Conservation (phyloP, 2,797 vertebrate genomes). For the Diceros bicornis region DNA sequence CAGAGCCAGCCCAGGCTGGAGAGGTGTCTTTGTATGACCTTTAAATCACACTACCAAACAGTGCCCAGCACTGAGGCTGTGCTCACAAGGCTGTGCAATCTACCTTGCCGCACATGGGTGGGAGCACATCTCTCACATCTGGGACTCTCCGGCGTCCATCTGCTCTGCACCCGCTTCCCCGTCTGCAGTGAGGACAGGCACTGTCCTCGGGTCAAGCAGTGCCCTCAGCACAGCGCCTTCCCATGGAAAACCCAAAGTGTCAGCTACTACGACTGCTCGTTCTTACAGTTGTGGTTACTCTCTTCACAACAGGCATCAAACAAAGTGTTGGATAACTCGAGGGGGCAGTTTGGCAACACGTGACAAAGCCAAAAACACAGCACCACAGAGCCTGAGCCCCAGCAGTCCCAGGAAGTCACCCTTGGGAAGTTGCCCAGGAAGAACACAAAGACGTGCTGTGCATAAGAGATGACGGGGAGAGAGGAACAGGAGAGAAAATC, state of each 20-base stretch:
- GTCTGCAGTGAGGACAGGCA: too few relatives aligned
- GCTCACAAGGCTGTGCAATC: background rate
- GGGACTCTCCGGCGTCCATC: rapidly evolving
- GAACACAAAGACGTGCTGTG: background rate
- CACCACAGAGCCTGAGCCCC: too few relatives aligned
- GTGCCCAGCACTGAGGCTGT: background rate
- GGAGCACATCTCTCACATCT: background rate
- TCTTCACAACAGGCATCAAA: background rate
- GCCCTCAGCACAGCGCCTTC: background rate
- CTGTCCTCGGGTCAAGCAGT: too few relatives aligned
- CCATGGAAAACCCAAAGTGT: background rate
- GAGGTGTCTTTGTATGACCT: background rate
- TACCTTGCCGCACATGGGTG: rapidly evolving
- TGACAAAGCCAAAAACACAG: background rate
- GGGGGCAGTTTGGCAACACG: background rate
- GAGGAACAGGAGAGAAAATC: background rate
- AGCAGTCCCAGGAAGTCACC: background rate
- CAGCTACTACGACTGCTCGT: rapidly evolving
- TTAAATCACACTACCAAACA: background rate
- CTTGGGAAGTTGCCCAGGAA: background rate
- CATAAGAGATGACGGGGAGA: background rate
- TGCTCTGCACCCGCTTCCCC: background rate
- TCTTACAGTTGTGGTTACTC: background rate
- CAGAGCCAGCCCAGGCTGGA: background rate
- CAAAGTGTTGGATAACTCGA: background rate